Base-by-base conservation (phyloP, 2,888 invertebrate genomes). In the Drosophila ezoana region DNA sequence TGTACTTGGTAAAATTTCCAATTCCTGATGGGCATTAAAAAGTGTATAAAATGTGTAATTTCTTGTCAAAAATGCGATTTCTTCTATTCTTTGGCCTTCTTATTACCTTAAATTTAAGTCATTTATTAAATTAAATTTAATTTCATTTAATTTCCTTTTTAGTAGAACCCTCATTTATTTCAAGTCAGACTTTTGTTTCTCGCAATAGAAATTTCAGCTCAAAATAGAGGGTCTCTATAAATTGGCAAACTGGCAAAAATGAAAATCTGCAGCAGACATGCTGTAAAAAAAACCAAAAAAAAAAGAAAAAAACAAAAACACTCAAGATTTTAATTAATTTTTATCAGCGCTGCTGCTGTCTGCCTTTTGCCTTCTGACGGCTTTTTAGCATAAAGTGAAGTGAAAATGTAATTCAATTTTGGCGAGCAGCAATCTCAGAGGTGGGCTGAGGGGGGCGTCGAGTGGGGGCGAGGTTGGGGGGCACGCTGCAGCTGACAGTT, bases 371-470 rank as follows among this genome's bases (percentile, higher is more conserved):
- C 44, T 60, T 73, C 63, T 71, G 70, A 66, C 48, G 61, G 62
- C 74, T 67, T 69, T 82, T 87, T 83, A 77, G 80, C 87, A 76
- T 79, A 85, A 77, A 76, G 72, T 84, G 65, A 58, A 81, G 70
- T 75, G 81, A 81, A 79, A 87, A 84, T 79, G 74, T 87, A 87
- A 89, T 89, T 89, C 85, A 87, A 89, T 89, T 88, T 89, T 53
- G 54, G 67, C 70, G 54, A 18, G 51, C 57, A 53, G 51, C 43
- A 69, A 41, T 45, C 28, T 33, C 44, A 52, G 53, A 20, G 41
- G 14, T n/a, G 45, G 6, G 32, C 8, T 10, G 14, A 16, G 0
- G 1, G 14, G 28, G 6, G 33, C 1, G 14, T 4, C 33, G 37
- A 33, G 10, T 1, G 33, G 13, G 20, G 1, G 23, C 20, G 53